Evolutionary conservation across 2,797 vertebrate genomes (phyloP).

Genomic region (Phataginus tricuspis): DNA sequence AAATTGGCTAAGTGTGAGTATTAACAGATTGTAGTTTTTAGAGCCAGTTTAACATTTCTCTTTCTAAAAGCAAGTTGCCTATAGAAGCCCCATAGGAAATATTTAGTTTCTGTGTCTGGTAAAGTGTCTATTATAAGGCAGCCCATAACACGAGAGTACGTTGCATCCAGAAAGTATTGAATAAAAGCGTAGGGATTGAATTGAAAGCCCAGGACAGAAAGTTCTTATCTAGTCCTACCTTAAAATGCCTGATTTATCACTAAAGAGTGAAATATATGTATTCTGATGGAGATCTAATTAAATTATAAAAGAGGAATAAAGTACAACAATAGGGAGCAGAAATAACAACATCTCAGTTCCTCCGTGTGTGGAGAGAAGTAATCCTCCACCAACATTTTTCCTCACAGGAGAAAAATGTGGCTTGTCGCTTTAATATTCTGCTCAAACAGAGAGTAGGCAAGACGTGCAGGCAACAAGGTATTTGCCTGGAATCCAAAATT

Average conservation of each 20-base stretch:
- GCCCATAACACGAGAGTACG: background rate
- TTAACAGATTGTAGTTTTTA: background rate
- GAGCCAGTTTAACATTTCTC: background rate
- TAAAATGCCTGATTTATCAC: background rate
- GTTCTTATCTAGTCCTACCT: background rate
- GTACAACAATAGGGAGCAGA: background rate
- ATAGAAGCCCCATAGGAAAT: background rate
- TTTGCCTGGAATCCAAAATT: slow-evolving; percentile 54
- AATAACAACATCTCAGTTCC: background rate
- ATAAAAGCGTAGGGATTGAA: background rate
- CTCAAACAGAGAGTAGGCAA: slow-evolving; percentile 24
- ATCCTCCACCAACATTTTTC: background rate
- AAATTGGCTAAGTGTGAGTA: background rate
- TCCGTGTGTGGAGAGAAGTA: background rate
- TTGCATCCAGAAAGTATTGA: background rate
- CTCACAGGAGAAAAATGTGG: background rate
- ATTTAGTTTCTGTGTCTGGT: background rate
- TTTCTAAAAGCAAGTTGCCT: slow-evolving; percentile 29
- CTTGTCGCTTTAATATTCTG: slow-evolving; percentile 20
- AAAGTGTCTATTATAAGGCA: background rate
- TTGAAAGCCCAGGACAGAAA: background rate
- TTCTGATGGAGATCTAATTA: background rate
- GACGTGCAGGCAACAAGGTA: background rate
- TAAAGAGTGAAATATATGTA: slow-evolving; percentile 3
- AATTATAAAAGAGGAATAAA: background rate